Evolutionary conservation across 2,888 invertebrate genomes (phyloP).

Genomic region (Lasioglossum villosulum): DNA sequence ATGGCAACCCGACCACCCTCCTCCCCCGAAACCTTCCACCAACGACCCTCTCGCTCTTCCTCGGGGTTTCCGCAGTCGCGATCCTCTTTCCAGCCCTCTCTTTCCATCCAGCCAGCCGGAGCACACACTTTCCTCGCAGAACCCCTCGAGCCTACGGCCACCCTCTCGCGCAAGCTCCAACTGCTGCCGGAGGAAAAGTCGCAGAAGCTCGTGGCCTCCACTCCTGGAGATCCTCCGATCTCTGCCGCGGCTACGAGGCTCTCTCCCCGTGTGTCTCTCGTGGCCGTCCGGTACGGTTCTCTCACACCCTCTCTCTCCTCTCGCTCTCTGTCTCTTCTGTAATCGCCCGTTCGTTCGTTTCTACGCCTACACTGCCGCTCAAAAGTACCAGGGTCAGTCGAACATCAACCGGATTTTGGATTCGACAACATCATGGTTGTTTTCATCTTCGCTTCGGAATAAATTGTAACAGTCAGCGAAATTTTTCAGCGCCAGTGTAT

Average conservation of each 20-base stretch:
- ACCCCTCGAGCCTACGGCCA: constrained; percentile 81
- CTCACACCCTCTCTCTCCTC: not conserved
- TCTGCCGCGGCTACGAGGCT: constrained; percentile 18
- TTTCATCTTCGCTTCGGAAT: not conserved
- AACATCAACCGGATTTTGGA: not conserved
- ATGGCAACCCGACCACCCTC: constrained; percentile 80
- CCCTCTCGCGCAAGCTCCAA: constrained; percentile 73
- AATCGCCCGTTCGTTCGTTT: not conserved
- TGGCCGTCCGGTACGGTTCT: not conserved
- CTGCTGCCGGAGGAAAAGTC: constrained; percentile 75
- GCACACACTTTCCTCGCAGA: constrained; percentile 73
- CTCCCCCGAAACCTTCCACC: constrained; percentile 73
- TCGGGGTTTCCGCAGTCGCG: constrained; percentile 48
- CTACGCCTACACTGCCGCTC: not conserved
- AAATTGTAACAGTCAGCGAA: not conserved
- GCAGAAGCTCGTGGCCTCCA: constrained; percentile 73
- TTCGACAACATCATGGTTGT: not conserved
- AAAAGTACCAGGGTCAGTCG: not conserved
- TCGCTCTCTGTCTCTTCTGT: not conserved
- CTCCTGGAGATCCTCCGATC: constrained; percentile 58
- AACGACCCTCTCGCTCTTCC: constrained; percentile 50
- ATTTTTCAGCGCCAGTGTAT: not conserved
- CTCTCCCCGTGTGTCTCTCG: constrained; percentile 3
- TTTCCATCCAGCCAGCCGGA: constrained; percentile 31
- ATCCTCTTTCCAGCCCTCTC: constrained; percentile 50